Evolutionary conservation across 2,888 invertebrate species (phyloP), one percentile per base, ranked within the genome.

Genomic region (Leucozona laternaria): DNA sequence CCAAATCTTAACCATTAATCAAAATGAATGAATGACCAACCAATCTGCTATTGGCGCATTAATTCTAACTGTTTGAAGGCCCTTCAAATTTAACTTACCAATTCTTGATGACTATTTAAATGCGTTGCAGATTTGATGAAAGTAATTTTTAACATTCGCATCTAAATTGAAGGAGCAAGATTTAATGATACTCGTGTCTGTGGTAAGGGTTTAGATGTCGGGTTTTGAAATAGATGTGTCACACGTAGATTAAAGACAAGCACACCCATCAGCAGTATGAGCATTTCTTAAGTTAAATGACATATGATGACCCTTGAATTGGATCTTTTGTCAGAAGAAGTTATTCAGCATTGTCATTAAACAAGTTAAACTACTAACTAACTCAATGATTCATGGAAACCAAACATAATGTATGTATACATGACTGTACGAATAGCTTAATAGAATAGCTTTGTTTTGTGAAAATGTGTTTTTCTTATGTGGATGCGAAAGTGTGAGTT

Each of bases 1-100:
- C 25, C 50, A 37, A 53, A 68, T 68, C 68, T 25, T 17, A 37
- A 25, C 25, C 10, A 68, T 68, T 53, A 68, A 68, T 68, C 53
- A 68, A 37, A 31, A 40, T 22, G 17, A 53, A 68, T 53, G 3
- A 40, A 10, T 31, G 11, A 45, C 28, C 28, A 2, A 20, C 4
- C 10, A 68, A 53, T 37, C 53, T 68, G 53, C 17, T 48, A 34
- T 50, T 68, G 31, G 31, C 66, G 11, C 20, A 66, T 31, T 22
- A 48, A 22, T 50, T 68, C 37, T 22, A 40, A 53, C 53, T 37
- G 37, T 17, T 68, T 34, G 37, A 37, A 22, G n/a, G 5, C 37
- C n/a, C 34, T 53, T 34, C 37, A 20, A 53, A 34, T 53, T 37
- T 1, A 68, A 22, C 20, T 53, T n/a, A 50, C 68, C 10, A 25